These are phyloP conservation scores for Myotis planiceps DNA, from an alignment of 2,797 vertebrate genomes.

Conservation along the genomic window DNA sequence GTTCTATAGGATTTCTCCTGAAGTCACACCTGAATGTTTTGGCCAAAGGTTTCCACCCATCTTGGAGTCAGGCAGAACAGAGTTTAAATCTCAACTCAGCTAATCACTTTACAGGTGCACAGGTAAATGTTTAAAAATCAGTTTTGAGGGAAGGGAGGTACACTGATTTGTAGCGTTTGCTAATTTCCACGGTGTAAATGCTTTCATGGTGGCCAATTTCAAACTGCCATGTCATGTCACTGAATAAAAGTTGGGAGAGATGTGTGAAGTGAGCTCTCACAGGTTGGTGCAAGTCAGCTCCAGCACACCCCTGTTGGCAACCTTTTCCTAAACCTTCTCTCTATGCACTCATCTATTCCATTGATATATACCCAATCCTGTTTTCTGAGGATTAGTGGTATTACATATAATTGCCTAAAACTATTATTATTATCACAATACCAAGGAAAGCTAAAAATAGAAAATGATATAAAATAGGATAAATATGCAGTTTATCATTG, in stretches of 20 bases:
- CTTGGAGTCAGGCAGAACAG: neutral
- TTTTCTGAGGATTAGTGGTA: neutral
- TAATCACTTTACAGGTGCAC: neutral
- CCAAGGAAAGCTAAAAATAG: neutral
- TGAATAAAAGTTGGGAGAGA: neutral
- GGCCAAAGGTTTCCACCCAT: neutral
- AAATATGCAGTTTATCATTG: neutral
- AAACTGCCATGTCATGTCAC: neutral
- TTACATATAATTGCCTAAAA: neutral
- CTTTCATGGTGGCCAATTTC: neutral
- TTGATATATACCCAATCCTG: neutral
- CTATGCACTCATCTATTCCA: neutral
- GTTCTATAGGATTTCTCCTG: neutral
- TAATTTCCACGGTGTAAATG: neutral
- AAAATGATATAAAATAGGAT: neutral
- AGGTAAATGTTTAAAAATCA: neutral
- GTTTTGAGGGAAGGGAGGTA: neutral
- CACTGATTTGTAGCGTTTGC: neutral
- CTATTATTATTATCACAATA: neutral
- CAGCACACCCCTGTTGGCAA: neutral
- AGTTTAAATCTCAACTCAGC: neutral
- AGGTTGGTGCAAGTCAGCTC: neutral
- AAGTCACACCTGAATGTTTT: neutral
- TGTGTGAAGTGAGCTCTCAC: rapidly evolving
- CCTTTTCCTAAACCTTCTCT: neutral